Conservation (phyloP, 1,140 invertebrate genomes). For the Aphis craccivora region DNA sequence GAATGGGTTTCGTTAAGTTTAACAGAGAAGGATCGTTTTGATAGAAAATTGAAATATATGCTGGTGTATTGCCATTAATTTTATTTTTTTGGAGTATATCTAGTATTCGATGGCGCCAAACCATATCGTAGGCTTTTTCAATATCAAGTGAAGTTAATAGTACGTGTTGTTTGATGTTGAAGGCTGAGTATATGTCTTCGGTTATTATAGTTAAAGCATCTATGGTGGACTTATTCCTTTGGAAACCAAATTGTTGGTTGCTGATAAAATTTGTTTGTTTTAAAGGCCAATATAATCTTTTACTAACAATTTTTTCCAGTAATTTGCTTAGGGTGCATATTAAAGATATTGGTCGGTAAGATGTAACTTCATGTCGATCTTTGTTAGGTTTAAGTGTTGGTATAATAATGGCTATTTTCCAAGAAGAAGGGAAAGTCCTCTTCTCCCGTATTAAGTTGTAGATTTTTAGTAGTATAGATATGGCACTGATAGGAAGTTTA, state of each 20-base stretch:
- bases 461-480: not conserved
- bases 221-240: not conserved
- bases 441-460: not conserved
- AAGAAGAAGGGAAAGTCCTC: not conserved
- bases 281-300: not conserved
- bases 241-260: not conserved
- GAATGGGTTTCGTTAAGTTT: too few relatives aligned
- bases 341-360: not conserved
- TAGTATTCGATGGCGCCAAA: too few relatives aligned
- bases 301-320: not conserved
- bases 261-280: not conserved
- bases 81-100: too few relatives aligned
- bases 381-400: conserved; percentile 3
- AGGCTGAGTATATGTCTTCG: too few relatives aligned
- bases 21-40: too few relatives aligned
- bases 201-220: too few relatives aligned
- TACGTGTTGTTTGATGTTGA: too few relatives aligned
- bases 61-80: too few relatives aligned
- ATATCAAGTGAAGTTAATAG: too few relatives aligned
- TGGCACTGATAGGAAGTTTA: not conserved
- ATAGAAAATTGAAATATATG: too few relatives aligned
- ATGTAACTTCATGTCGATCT: not conserved
- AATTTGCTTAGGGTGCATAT: not conserved
- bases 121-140: too few relatives aligned
- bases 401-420: conserved; percentile 12